Evolutionary conservation across 2,113 vertebrate genomes (phyloP), one percentile per base, ranked within the genome.

Genomic region (Chroicocephalus ridibundus): DNA sequence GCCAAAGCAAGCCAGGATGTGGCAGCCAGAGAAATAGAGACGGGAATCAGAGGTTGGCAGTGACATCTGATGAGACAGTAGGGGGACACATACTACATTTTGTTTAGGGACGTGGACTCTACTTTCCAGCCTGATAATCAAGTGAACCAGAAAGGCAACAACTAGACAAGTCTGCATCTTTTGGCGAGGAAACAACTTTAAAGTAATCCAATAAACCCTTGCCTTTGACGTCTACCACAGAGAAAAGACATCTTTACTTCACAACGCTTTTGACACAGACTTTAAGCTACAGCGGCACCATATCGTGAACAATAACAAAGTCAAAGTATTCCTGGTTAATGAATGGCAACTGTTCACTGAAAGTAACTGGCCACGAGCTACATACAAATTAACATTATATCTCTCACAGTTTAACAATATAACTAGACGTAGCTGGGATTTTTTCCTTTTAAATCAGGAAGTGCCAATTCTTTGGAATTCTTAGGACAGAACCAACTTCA

Each of bases 31-130:
- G 62, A 32, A 32, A 65, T 0, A 64, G 25, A 71, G 22, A 68
- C 0, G 1, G 14, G 60, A 84, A 32, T 40, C 10, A 20, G 65
- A 58, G 54, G 49, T 4, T 65, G 69, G 47, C 52, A 55, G 55
- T 6, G 20, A 78, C 42, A 54, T 27, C 42, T 40, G 25, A 54
- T 38, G 42, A 58, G 32, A 40, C 57, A 60, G n/a, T 38, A 47
- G 26, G 24, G 51, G 75, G 5, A 64, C 4, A 54, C 1, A 6
- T 4, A n/a, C 22, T 40, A 12, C 5, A 0, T 24, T 68, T 58
- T 34, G 11, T 55, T 82, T 69, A 52, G 57, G 58, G 66, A 76
- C 0, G 1, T 12, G 16, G 26, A 52, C 46, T 85, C 61, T n/a
- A 11, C 22, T 82, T 69, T 69, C 44, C 62, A 40, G 47, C 66